Percentiles rank a stretch among this genome's conserved stretches.
Evolutionary conservation across 2,888 invertebrate species (phyloP).

Genomic region (Callyntrura sp.): DNA sequence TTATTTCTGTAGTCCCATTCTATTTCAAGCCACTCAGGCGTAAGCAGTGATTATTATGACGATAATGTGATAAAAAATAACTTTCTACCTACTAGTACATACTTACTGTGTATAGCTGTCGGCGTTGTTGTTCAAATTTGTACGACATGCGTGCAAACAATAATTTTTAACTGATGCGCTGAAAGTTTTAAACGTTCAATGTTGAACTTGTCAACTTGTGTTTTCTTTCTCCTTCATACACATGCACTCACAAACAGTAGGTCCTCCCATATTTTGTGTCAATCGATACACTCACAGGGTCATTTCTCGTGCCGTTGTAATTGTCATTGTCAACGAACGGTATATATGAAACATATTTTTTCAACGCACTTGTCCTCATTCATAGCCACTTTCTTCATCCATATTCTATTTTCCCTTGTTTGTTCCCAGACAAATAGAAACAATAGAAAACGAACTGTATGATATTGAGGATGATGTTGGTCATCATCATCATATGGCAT

Average conservation of each 20-base stretch:
- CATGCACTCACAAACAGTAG: neutral
- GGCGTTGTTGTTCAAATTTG: slow-evolving; percentile 15
- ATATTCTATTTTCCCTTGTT: neutral
- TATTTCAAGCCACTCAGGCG: too few relatives aligned
- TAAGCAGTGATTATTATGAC: neutral
- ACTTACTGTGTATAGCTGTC: neutral
- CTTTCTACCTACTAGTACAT: too few relatives aligned
- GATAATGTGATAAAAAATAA: slow-evolving; percentile 1
- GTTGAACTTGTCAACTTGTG: neutral
- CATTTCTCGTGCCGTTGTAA: neutral
- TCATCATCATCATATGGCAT: neutral
- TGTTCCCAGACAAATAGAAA: neutral
- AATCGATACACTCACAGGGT: slow-evolving; percentile 22
- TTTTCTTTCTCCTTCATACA: too few relatives aligned
- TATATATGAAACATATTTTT: slow-evolving; percentile 5
- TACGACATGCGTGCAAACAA: neutral
- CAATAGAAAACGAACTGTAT: neutral
- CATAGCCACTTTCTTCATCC: slow-evolving; percentile 25
- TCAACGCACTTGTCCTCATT: slow-evolving; percentile 35
- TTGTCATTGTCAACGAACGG: neutral
- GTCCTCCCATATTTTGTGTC: neutral
- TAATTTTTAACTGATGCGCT: neutral
- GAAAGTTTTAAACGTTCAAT: neutral
- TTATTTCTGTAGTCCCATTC: too few relatives aligned
- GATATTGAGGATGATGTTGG: neutral